Evolutionary conservation across 2,797 vertebrate genomes (phyloP).

Genomic region (Rhodeus uyekii): DNA sequence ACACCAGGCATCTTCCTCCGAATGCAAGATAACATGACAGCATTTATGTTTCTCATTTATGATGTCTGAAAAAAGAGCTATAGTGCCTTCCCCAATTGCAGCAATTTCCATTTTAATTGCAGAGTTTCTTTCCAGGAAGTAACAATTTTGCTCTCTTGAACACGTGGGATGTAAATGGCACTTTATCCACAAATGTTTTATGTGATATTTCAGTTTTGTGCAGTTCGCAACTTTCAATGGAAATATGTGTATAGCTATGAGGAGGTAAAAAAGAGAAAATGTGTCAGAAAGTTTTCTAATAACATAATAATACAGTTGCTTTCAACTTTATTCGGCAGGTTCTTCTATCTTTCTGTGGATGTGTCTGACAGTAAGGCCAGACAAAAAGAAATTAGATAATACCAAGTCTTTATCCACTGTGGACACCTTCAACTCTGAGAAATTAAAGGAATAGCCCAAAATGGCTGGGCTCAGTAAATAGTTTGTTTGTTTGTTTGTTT

Average conservation of each 20-base stretch:
- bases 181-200: background rate
- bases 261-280: background rate
- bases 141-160: background rate
- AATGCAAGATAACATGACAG: no score
- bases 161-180: background rate
- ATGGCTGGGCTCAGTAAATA: no score
- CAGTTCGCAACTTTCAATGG: background rate
- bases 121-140: background rate
- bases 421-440: background rate
- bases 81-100: background rate
- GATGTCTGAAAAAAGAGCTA: background rate
- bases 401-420: constrained; percentile 20
- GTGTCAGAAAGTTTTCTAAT: background rate
- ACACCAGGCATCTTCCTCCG: no score
- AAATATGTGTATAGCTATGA: background rate
- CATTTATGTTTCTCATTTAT: background rate
- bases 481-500: no score
- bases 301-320: background rate
- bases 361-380: constrained; percentile 53
- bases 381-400: constrained; percentile 29
- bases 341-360: constrained; percentile 70
- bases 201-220: background rate
- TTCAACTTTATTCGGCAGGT: constrained; percentile 45
- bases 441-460: background rate
- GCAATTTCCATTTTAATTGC: background rate